phyloP scores from a whole-genome alignment of 1,140 invertebrate species.

The Paraescarpia echinospica region DNA sequence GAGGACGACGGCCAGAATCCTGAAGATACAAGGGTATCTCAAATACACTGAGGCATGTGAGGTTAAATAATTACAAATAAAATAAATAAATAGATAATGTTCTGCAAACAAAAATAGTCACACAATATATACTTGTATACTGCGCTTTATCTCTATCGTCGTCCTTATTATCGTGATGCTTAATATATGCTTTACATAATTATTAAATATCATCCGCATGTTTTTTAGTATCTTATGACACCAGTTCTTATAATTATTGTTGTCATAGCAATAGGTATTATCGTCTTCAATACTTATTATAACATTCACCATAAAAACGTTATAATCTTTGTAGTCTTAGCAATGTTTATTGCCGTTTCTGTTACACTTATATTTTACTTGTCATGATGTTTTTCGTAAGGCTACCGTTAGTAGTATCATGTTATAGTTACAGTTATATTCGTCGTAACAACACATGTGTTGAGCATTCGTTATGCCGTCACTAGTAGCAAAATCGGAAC shows the following conservation, averaged over 20 bases:
- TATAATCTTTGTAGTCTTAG: background rate
- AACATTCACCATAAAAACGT: background rate
- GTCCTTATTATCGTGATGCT: too few relatives aligned
- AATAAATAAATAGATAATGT: background rate
- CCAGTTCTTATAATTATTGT: background rate
- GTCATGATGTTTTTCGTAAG: too few relatives aligned
- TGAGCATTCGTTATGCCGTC: background rate
- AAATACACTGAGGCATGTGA: background rate
- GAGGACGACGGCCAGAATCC: conserved; percentile 22
- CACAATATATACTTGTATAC: background rate
- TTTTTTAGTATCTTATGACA: background rate
- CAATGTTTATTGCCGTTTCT: background rate
- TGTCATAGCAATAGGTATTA: background rate
- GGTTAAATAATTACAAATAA: background rate
- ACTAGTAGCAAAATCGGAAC: background rate
- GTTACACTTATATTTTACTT: background rate
- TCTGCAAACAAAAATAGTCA: background rate
- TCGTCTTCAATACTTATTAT: background rate
- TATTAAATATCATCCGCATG: background rate
- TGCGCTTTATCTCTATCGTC: too few relatives aligned
- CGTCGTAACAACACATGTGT: background rate
- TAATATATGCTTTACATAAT: too few relatives aligned
- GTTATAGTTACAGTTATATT: background rate
- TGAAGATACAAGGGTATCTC: conserved; percentile 7
- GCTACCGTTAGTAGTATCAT: background rate